These are phyloP conservation scores for Aphaenogaster ashmeadi DNA, from an alignment of 1,140 invertebrate species.

Conservation along the genomic window DNA sequence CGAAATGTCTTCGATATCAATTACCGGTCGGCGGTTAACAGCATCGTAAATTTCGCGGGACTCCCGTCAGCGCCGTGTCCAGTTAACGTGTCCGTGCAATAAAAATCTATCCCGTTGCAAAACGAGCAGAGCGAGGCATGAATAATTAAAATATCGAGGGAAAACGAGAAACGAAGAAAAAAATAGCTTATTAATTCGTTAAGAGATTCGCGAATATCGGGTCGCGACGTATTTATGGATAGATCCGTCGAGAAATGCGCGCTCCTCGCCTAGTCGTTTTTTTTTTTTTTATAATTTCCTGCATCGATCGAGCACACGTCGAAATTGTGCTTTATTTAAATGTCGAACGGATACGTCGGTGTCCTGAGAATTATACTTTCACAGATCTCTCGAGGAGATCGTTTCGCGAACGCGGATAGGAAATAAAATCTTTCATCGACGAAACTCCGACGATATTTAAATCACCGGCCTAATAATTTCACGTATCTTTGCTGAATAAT, in stretches of 20 bases:
- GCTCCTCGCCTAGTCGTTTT: not conserved
- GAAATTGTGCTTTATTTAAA: conserved; percentile 35
- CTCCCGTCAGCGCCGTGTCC: not conserved
- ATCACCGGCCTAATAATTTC: conserved; percentile 30
- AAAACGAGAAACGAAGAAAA: not conserved
- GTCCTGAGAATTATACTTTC: conserved; percentile 6
- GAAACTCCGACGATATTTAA: not conserved
- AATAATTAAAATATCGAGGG: conserved; percentile 51
- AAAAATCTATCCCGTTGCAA: conserved; percentile 27
- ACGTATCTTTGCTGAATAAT: conserved; percentile 31
- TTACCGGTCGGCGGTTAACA: conserved; percentile 35
- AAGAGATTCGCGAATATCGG: not conserved
- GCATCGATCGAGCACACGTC: not conserved
- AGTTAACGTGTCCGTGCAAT: conserved; percentile 30
- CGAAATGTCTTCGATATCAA: conserved; percentile 50
- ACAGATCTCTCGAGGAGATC: conserved; percentile 7
- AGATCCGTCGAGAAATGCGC: not conserved
- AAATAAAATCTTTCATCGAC: conserved; percentile 34
- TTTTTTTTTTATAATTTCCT: not conserved
- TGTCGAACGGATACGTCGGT: not conserved
- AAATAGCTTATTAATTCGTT: conserved; percentile 20
- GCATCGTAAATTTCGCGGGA: conserved; percentile 34
- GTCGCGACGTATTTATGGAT: not conserved
- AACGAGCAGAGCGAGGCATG: not conserved
- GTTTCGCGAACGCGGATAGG: not conserved